Evolutionary conservation across 2,113 vertebrate genomes (phyloP), one percentile per base, ranked within the genome.

Genomic region (Chitala chitala): DNA sequence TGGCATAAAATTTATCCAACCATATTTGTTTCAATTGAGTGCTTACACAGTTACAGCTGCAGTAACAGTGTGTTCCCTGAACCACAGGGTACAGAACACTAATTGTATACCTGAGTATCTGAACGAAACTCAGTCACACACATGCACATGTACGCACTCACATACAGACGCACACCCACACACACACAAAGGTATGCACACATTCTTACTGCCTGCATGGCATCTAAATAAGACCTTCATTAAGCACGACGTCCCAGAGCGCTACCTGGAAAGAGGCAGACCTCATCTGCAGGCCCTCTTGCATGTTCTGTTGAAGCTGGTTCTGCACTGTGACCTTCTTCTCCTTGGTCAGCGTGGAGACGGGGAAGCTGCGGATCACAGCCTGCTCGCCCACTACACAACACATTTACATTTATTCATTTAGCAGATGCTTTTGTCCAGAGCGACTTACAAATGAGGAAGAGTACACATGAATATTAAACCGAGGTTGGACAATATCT

Each of bases 241-340:
- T n/a, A n/a, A n/a, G n/a, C n/a, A n/a, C n/a, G n/a, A n/a, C n/a
- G n/a, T n/a, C n/a, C n/a, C n/a, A 36, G 66, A n/a, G 54, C 56
- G 33, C 50, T 87, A 98, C 97, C 95, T 99, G 97, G 84, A 96
- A 97, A 7, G 93, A 92, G 15, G 97, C 93, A 12, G 96, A 98
- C 53, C 94, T 90, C 75, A 99, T 92, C 86, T 99, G 95, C 33
- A 99, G 81, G 54, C 97, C 97, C 78, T 99, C 97, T 77, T 98
- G 96, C 92, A 96, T 94, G 78, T 91, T 94, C 85, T 98, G 97
- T 80, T 98, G 96, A 58, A 98, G 91, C 78, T 95, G 96, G 83
- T 94, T 98, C 86, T 97, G 96, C 75, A 98, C 88, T 42, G 91
- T 94, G 82, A 99, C 98, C 89, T 96, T 98, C 86, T 99, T 99